Conservation (phyloP, 2,113 vertebrate genomes). For the Bolborhynchus lineola region DNA sequence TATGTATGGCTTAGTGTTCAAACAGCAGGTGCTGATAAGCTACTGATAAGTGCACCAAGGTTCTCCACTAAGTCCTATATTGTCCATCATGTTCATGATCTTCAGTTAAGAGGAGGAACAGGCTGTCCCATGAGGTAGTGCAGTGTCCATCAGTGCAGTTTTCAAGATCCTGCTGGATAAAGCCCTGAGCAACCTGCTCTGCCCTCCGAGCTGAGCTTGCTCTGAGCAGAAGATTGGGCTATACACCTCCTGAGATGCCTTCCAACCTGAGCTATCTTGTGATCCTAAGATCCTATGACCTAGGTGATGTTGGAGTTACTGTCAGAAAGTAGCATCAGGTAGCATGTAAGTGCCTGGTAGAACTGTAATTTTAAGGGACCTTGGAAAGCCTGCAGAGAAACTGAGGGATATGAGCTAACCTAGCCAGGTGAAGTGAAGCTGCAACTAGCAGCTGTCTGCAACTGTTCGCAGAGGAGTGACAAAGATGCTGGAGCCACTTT, state of each 20-base stretch:
- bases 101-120: background rate
- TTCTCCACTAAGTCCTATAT: too few relatives aligned
- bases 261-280: background rate
- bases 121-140: background rate
- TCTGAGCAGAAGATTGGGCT: background rate
- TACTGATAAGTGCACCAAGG: background rate
- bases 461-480: background rate
- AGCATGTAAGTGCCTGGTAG: background rate
- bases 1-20: background rate
- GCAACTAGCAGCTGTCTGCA: background rate
- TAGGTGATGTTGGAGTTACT: background rate
- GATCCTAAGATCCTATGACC: background rate
- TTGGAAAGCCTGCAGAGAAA: background rate
- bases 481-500: background rate
- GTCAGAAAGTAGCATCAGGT: background rate
- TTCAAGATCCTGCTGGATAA: background rate
- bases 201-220: background rate
- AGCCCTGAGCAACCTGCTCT: background rate
- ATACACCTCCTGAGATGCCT: background rate
- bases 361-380: background rate
- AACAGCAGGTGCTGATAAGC: background rate
- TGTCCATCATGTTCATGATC: background rate
- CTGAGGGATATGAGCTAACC: background rate
- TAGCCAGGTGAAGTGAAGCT: background rate
- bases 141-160: background rate